Conservation (phyloP, 2,797 vertebrate species). For the Siniperca undulata region DNA sequence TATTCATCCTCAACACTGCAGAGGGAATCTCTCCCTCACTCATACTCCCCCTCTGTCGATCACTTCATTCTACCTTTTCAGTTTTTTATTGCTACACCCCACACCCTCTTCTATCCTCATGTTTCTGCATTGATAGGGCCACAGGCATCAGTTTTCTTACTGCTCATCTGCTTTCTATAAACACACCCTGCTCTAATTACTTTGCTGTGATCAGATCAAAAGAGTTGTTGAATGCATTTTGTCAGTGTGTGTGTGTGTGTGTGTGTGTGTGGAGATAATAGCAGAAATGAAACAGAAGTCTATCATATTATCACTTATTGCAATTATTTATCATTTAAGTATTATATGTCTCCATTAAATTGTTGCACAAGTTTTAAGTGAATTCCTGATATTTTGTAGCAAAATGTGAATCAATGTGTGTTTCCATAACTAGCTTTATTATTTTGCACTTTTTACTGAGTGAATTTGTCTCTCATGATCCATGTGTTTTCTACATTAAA, state of each 20-base stretch:
- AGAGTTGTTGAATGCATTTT: neutral
- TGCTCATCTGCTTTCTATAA: constrained; percentile 6
- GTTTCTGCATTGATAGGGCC: neutral
- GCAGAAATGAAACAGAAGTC: neutral
- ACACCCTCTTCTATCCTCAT: constrained; percentile 4
- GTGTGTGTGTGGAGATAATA: neutral
- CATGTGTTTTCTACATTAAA: neutral
- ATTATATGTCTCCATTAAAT: neutral
- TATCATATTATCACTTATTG: neutral
- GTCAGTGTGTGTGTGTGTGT: neutral
- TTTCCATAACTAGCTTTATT: neutral
- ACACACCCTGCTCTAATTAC: constrained; percentile 5
- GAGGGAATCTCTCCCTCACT: constrained; percentile 32
- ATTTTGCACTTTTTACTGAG: neutral
- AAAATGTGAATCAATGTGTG: neutral
- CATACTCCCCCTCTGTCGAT: constrained; percentile 9
- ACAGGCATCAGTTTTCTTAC: constrained; percentile 5
- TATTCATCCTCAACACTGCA: constrained; percentile 71
- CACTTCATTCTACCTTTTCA: constrained; percentile 24
- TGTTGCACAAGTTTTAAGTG: neutral
- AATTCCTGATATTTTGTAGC: neutral
- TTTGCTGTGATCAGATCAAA: constrained; percentile 24
- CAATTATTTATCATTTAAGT: neutral
- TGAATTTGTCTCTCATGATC: neutral
- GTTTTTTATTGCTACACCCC: neutral